These are phyloP conservation scores for Pterostichus niger DNA, from an alignment of 2,888 invertebrate genomes.

Conservation along the genomic window DNA sequence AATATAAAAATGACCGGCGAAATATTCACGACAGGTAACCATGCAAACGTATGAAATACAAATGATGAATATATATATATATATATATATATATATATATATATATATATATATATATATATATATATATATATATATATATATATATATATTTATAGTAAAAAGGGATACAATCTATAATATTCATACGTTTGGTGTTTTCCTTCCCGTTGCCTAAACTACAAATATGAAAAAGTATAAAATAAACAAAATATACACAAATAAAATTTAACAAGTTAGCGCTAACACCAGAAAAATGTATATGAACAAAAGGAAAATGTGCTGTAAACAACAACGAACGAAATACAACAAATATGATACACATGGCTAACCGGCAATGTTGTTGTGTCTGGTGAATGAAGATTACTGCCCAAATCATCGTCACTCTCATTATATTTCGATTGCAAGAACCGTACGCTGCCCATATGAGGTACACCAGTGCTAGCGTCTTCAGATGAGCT, in stretches of 20 bases:
- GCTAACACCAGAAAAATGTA: not conserved
- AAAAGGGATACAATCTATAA: too few relatives aligned
- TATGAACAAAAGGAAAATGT: conserved; percentile 21
- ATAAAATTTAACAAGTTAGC: too few relatives aligned
- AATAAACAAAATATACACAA: too few relatives aligned
- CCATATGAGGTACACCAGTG: conserved; percentile 74
- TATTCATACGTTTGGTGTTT: too few relatives aligned
- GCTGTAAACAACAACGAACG: not conserved
- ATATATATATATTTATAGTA: too few relatives aligned
- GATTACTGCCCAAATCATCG: conserved; percentile 76
- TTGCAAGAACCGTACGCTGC: conserved; percentile 63
- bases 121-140: too few relatives aligned
- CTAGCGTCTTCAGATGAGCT: conserved; percentile 77
- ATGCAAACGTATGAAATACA: not conserved
- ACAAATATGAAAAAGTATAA: too few relatives aligned
- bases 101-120: too few relatives aligned
- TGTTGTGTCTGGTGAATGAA: conserved; percentile 75
- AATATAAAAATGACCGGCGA: not conserved
- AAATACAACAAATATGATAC: conserved; percentile 25
- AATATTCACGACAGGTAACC: conserved; percentile 9
- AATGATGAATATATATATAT: too few relatives aligned
- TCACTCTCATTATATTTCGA: conserved; percentile 75
- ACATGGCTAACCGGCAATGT: conserved; percentile 73
- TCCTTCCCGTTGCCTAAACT: too few relatives aligned
- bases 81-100: too few relatives aligned